Percentiles rank a stretch among this genome's conserved stretches.
These are phyloP conservation scores for Recurvirostra avosetta DNA, from an alignment of 2,113 vertebrate genomes.

Conservation along the genomic window DNA sequence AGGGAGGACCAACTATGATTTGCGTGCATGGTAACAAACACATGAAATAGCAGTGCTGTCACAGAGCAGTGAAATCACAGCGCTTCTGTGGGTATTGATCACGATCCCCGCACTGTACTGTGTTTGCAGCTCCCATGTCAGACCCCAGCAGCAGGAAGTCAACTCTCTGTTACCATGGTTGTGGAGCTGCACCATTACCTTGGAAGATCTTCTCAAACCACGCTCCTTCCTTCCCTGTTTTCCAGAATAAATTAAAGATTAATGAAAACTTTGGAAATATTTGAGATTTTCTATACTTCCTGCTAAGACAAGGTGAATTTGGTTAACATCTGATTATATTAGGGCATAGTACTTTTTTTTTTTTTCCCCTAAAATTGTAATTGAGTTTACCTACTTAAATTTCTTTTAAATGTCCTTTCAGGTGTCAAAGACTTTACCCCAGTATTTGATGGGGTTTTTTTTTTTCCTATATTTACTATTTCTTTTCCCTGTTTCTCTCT, in stretches of 20 bases:
- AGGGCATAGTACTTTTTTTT: neutral
- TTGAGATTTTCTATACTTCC: neutral
- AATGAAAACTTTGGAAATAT: neutral
- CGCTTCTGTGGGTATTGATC: fast-evolving
- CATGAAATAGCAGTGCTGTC: neutral
- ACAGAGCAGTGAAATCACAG: neutral
- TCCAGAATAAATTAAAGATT: neutral
- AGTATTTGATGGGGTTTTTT: neutral
- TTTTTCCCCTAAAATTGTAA: neutral
- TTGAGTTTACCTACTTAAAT: neutral
- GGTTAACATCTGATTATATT: neutral
- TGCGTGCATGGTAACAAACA: neutral
- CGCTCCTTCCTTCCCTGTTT: neutral
- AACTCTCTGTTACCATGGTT: neutral
- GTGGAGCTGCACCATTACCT: neutral
- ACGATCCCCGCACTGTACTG: fast-evolving
- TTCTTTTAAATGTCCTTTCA: neutral
- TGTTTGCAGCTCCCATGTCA: neutral
- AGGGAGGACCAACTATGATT: neutral
- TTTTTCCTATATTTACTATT: neutral
- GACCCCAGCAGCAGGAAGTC: neutral
- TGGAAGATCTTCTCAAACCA: neutral
- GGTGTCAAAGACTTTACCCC: neutral
- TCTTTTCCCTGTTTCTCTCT: neutral
- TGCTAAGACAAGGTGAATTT: neutral